Evolutionary conservation across 2,888 invertebrate species (phyloP), one percentile per base, ranked within the genome.

Genomic region (Eurytoma adleriae): DNA sequence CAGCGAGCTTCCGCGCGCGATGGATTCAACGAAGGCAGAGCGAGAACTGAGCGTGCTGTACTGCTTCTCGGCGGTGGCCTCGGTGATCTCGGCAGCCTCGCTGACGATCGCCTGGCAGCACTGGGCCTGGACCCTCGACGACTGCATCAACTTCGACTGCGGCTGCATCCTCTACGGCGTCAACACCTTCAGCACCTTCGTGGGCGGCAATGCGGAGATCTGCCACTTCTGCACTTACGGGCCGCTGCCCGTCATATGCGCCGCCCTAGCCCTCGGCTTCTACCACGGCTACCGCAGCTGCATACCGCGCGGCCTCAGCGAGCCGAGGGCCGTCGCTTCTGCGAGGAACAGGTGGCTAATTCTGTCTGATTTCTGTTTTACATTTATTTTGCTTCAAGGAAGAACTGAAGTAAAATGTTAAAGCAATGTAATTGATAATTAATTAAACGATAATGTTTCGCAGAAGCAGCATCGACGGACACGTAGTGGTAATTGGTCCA

Each of bases 281-380:
- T 91, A 89, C 82, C 91, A 91, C 79, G 91, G 90, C 16, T 91
- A 91, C 78, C 86, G 91, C 66, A 86, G 86, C 68, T 91, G 87
- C 80, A 86, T 90, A 40, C 72, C 81, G 16, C 82, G 84, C 59
- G 84, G 79, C 50, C 80, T 88, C 3, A 86, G 86, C 57, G 82
- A 84, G 7, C 88, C 89, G 0, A 80, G 81, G 50, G 71, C 83
- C 3, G 24, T 84, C 14, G 14, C 78, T 3, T 16, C 40, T 3
- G 13, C 52, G 2, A 59, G 73, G 13, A 67, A 27, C 52, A 71
- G 78, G 81, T 81, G n/a, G n/a, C n/a, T n/a, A n/a, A n/a, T n/a
- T n/a, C n/a, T n/a, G n/a, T n/a, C n/a, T n/a, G n/a, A n/a, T n/a
- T n/a, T n/a, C n/a, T n/a, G n/a, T n/a, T n/a, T n/a, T n/a, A n/a